Evolutionary conservation across 2,888 invertebrate genomes (phyloP).

Genomic region (Pristionchus japonicus): DNA sequence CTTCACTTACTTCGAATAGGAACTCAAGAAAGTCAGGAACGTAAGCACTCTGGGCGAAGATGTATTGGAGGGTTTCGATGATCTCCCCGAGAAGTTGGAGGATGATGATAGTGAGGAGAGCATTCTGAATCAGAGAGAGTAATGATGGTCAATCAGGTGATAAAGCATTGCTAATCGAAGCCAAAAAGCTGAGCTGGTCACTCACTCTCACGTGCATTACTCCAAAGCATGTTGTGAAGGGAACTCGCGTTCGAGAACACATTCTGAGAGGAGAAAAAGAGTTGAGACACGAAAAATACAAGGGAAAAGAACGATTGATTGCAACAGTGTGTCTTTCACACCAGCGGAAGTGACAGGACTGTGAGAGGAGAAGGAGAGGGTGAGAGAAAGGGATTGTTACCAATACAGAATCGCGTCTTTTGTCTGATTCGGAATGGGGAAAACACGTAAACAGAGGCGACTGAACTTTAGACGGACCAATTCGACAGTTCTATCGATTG

Average conservation of each 20-base stretch:
- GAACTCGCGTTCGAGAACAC: constrained; percentile 14
- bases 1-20: constrained; percentile 18
- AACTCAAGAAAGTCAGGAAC: constrained; percentile 2
- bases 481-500: neutral
- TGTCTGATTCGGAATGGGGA: neutral
- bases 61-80: constrained; percentile 42
- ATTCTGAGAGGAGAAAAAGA: neutral
- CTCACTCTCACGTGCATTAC: constrained; percentile 1
- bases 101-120: neutral
- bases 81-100: neutral
- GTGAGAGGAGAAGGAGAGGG: neutral
- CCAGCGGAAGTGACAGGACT: neutral
- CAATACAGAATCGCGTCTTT: neutral
- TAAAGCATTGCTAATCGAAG: no score
- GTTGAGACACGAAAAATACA: neutral
- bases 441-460: neutral
- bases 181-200: neutral
- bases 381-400: neutral
- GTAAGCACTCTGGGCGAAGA: neutral
- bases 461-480: neutral
- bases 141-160: no score
- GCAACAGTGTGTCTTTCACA: neutral
- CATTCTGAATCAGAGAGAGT: neutral
- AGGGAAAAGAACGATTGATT: neutral
- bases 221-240: constrained; percentile 41